Evolutionary conservation across 2,113 vertebrate species (phyloP).

Genomic region (Meriones unguiculatus): DNA sequence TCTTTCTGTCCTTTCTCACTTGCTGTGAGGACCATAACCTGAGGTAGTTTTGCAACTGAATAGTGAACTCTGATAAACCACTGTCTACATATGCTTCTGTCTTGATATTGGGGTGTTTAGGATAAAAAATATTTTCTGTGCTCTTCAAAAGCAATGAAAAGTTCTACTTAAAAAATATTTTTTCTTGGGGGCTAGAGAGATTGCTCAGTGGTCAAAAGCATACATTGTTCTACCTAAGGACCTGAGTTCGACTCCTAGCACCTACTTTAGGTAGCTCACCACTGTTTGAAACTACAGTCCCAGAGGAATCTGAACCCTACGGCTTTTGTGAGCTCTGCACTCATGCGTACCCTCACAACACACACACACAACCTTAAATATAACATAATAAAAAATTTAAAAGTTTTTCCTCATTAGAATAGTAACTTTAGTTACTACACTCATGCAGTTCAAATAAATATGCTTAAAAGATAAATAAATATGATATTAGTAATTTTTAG

Average conservation of each 20-base stretch:
- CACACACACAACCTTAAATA: background rate
- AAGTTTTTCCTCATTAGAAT: background rate
- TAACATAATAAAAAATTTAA: background rate
- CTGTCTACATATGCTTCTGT: background rate
- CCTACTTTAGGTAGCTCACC: background rate
- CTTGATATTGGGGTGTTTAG: background rate
- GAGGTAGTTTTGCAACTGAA: background rate
- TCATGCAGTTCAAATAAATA: conserved; percentile 53
- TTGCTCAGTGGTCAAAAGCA: background rate
- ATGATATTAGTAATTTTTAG: background rate
- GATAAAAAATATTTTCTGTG: background rate
- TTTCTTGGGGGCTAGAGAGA: background rate
- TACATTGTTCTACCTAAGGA: background rate
- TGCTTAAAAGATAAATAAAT: conserved; percentile 5
- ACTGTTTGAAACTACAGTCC: background rate
- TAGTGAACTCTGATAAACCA: background rate
- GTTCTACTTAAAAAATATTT: conserved; percentile 4
- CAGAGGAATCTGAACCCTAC: background rate
- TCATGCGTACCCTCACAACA: background rate
- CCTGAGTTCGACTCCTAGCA: background rate
- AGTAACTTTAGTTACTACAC: background rate
- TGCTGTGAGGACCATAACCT: background rate
- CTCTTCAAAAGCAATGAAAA: background rate
- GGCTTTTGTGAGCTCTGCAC: background rate
- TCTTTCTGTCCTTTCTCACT: background rate